These are phyloP conservation scores for Drosophila kohkoa DNA, from an alignment of 1,140 invertebrate genomes.

Conservation along the genomic window DNA sequence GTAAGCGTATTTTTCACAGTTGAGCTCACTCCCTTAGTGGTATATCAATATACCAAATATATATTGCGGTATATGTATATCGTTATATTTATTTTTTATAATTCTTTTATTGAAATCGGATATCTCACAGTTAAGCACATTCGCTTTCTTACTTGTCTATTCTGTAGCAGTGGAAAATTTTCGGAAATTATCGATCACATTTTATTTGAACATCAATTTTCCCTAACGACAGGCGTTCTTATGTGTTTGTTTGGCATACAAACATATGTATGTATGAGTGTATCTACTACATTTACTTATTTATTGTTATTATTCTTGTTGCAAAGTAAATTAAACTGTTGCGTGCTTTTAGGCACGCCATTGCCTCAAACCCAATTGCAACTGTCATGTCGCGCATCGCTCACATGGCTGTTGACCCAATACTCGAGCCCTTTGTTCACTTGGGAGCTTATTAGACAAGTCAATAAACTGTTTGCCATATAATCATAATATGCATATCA, in stretches of 20 bases:
- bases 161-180: conserved; percentile 18
- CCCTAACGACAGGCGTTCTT: conserved; percentile 12
- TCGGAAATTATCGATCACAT: conserved; percentile 4
- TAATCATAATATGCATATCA: conserved; percentile 3
- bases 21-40: no score
- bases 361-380: conserved; percentile 4
- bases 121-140: no score
- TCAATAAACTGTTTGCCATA: conserved; percentile 38
- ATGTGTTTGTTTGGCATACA: conserved; percentile 18
- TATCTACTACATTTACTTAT: neutral
- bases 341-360: conserved; percentile 50
- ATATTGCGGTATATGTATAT: no score
- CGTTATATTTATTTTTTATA: no score
- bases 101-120: no score
- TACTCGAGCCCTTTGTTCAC: conserved; percentile 36
- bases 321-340: conserved; percentile 44
- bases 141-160: no score
- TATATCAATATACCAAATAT: no score
- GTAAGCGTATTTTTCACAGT: no score
- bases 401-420: conserved; percentile 62
- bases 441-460: conserved; percentile 17
- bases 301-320: conserved; percentile 12
- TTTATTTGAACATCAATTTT: conserved; percentile 25
- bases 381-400: conserved; percentile 39
- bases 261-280: conserved; percentile 8